A percentile compares a stretch with the other conserved stretches of the same genome.
phyloP scores from a whole-genome alignment of 2,888 invertebrate species.

The Protonemura montana region DNA sequence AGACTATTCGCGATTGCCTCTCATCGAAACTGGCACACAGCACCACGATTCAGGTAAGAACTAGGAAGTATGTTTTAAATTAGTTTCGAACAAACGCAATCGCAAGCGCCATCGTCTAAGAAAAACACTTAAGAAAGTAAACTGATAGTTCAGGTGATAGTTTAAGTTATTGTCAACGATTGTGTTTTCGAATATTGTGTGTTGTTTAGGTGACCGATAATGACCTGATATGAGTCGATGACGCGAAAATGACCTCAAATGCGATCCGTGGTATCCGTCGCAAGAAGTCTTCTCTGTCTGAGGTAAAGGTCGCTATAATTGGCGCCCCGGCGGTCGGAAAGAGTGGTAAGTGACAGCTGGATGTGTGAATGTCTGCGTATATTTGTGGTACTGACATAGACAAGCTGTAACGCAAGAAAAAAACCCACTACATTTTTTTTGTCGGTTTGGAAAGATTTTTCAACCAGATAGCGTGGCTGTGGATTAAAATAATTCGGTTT shows the following conservation, averaged over 20 bases:
- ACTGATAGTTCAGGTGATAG: no score
- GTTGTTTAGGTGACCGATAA: no score
- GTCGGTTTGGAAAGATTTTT: not conserved
- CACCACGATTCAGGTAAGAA: not conserved
- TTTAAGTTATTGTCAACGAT: no score
- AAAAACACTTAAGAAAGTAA: no score
- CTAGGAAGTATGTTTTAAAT: not conserved
- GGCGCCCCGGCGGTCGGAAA: constrained; percentile 92
- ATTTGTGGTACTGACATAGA: not conserved
- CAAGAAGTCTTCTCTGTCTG: constrained; percentile 88
- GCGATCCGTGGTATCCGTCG: constrained; percentile 82
- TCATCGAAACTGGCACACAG: not conserved
- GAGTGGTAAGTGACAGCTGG: constrained; percentile 74
- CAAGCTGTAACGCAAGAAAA: not conserved
- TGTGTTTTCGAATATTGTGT: no score
- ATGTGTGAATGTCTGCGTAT: not conserved
- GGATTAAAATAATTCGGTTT: not conserved
- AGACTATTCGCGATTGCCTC: not conserved
- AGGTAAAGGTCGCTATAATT: constrained; percentile 89
- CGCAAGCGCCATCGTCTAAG: no score
- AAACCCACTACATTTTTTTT: not conserved
- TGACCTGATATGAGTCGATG: constrained; percentile 39
- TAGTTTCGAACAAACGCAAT: no score
- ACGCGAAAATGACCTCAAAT: constrained; percentile 61
- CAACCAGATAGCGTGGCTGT: no score